Evolutionary conservation across 1,140 invertebrate genomes (phyloP).

Genomic region (Leptopilina clavipes): DNA sequence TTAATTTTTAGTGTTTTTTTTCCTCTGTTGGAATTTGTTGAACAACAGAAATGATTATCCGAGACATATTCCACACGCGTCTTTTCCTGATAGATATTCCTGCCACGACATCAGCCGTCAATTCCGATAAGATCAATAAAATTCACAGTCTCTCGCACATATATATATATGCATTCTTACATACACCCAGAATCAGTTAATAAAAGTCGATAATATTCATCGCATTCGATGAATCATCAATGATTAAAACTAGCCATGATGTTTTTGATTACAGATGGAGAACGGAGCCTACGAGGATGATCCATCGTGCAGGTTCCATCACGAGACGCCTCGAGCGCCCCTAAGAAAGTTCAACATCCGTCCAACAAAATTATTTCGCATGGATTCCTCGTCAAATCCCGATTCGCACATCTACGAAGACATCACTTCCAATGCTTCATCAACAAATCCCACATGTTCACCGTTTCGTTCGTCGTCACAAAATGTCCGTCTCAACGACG

Average conservation of each 20-base stretch:
- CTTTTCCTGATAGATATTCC: slow-evolving; percentile 3
- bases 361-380: slow-evolving; percentile 45
- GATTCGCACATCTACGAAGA: slow-evolving; percentile 68
- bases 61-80: slow-evolving; percentile 17
- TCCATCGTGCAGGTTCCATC: slow-evolving; percentile 44
- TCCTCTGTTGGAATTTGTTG: no score
- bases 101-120: slow-evolving; percentile 12
- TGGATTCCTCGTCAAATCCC: slow-evolving; percentile 41
- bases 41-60: background rate
- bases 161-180: slow-evolving; percentile 4
- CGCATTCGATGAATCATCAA: slow-evolving; percentile 21
- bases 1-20: no score
- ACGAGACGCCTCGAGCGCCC: slow-evolving; percentile 37
- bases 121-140: slow-evolving; percentile 34
- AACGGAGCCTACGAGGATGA: slow-evolving; percentile 70
- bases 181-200: background rate
- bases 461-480: slow-evolving; percentile 31
- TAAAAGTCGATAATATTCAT: slow-evolving; percentile 26
- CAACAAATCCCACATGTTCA: background rate
- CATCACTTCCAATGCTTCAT: slow-evolving; percentile 51
- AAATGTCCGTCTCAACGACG: background rate
- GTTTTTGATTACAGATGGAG: slow-evolving; percentile 64
- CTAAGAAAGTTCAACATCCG: slow-evolving; percentile 38
- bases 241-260: slow-evolving; percentile 9
- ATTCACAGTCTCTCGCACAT: background rate